Evolutionary conservation across 2,113 vertebrate genomes (phyloP).

Genomic region (Anguilla japonica): DNA sequence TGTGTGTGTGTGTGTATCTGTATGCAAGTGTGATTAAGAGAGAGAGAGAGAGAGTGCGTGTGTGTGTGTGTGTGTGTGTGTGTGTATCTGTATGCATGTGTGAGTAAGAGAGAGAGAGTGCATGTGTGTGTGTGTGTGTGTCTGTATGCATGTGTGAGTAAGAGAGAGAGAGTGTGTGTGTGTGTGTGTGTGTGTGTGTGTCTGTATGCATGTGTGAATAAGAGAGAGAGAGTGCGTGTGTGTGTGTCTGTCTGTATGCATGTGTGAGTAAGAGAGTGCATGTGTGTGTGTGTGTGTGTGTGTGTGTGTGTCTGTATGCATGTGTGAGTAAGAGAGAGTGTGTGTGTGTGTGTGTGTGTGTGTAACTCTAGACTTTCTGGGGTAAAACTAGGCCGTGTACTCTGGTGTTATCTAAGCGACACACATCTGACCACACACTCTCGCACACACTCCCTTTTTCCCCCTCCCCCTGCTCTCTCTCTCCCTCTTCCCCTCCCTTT

Average conservation of each 20-base stretch:
- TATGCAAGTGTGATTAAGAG: conserved; percentile 7
- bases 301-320: conserved; percentile 4
- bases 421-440: background rate
- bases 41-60: background rate
- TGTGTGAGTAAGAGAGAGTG: conserved; percentile 17
- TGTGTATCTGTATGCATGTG: too few species aligned
- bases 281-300: conserved; percentile 2
- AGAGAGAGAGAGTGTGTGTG: background rate
- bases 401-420: background rate
- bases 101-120: too few species aligned
- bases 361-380: background rate
- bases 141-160: too few species aligned
- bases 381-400: conserved; percentile 6
- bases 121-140: too few species aligned
- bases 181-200: conserved; percentile 17
- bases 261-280: background rate
- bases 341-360: conserved; percentile 14
- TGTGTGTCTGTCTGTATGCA: too few species aligned
- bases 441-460: background rate
- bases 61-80: conserved; percentile 13
- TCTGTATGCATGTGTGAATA: conserved; percentile 4
- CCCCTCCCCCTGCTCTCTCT: too few species aligned
- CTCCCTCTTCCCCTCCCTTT: conserved; percentile 21
- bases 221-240: too few species aligned
- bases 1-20: conserved; percentile 9